phyloP scores from a whole-genome alignment of 37 sponge, comb jelly and placozoan genomes.

The Cliona cf. orientalis region DNA sequence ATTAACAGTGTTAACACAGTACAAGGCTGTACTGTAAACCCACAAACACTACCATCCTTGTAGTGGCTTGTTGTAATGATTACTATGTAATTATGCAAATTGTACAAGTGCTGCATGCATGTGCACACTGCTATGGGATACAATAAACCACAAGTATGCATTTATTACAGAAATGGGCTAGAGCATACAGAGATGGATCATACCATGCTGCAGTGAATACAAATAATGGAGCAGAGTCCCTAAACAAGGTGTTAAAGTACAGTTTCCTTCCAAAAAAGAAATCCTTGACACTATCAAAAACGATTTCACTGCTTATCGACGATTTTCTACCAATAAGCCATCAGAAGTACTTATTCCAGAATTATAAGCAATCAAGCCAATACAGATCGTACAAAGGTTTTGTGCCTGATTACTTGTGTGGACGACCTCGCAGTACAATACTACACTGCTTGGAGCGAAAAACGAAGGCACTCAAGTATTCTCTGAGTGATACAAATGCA shows the following conservation, averaged over 20 bases:
- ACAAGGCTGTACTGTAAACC: not conserved
- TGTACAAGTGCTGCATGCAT: no score
- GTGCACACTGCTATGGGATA: no score
- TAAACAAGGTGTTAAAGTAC: not conserved
- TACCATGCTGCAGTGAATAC: slow-evolving; percentile 1
- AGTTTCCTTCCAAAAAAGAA: slow-evolving; percentile 1
- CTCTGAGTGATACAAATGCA: not conserved
- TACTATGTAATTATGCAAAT: no score
- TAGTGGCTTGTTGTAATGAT: no score
- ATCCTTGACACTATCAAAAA: not conserved
- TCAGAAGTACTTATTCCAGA: not conserved
- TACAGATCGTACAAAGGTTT: not conserved
- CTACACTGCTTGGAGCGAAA: not conserved
- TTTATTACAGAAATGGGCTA: slow-evolving; percentile 1
- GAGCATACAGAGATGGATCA: not conserved
- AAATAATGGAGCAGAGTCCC: not conserved
- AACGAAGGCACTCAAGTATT: not conserved
- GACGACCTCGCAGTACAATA: not conserved
- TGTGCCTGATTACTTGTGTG: not conserved
- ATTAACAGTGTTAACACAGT: not conserved
- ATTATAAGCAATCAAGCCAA: not conserved
- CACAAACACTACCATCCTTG: no score
- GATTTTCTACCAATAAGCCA: not conserved
- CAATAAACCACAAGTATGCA: no score
- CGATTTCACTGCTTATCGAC: not conserved